Conservation (phyloP, 2,888 invertebrate genomes). For the Aelia acuminata region DNA sequence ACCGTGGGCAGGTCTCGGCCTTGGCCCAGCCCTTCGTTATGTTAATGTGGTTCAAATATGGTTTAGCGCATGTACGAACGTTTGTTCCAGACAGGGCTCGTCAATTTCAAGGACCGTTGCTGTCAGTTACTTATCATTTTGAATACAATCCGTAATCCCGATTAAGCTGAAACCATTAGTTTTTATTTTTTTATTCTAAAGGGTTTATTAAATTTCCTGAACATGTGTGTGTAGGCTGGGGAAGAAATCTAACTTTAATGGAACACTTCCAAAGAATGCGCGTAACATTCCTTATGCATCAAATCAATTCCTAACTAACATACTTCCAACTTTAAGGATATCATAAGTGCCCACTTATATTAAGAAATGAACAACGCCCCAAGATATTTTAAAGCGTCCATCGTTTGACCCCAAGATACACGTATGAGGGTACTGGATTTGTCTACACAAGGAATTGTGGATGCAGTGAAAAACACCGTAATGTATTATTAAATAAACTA, state of each 20-base stretch:
- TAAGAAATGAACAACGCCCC: too few relatives aligned
- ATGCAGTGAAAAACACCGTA: too few relatives aligned
- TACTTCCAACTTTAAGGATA: too few relatives aligned
- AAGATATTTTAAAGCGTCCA: too few relatives aligned
- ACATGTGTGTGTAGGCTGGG: not conserved
- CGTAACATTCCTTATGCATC: too few relatives aligned
- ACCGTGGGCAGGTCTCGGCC: constrained; percentile 19
- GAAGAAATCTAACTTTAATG: not conserved
- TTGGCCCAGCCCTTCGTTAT: constrained; percentile 48
- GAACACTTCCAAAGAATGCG: not conserved
- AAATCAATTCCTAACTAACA: too few relatives aligned
- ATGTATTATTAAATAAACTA: too few relatives aligned
- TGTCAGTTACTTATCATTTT: not conserved
- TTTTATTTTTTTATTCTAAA: not conserved
- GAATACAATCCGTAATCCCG: not conserved
- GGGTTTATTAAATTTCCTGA: not conserved
- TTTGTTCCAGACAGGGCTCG: constrained; percentile 36
- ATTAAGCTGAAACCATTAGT: not conserved
- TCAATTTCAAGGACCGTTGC: not conserved
- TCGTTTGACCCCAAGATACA: too few relatives aligned
- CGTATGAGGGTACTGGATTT: too few relatives aligned
- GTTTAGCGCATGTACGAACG: constrained; percentile 16
- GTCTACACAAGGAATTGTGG: too few relatives aligned
- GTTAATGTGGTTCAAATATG: constrained; percentile 19
- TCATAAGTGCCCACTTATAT: too few relatives aligned